Evolutionary conservation across 2,113 vertebrate species (phyloP), one percentile per base, ranked within the genome.

Genomic region (Isurus oxyrinchus): DNA sequence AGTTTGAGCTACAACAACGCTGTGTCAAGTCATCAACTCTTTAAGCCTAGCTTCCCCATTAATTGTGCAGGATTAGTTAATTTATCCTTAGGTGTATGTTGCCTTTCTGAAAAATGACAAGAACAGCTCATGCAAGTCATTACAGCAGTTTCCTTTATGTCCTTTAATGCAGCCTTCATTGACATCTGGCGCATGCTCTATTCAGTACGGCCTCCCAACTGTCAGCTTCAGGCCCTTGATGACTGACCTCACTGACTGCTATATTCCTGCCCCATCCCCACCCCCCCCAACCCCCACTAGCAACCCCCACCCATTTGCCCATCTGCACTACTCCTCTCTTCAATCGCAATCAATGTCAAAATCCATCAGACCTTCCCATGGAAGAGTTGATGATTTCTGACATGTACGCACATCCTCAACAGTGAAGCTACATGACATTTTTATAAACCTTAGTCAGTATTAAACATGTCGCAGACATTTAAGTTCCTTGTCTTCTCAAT

Each of bases 341-440:
- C 44, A 95, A 95, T 53, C 44, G 55, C 67, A 49, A 95, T 95
- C 49, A 53, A 72, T 19, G 94, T 95, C 94, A 95, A 76, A 76
- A 49, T 25, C 63, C 40, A 95, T 95, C 94, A 95, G 94, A 6
- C 8, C 0, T 55, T 72, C 94, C 40, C 94, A 19, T 16, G 44
- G 25, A 35, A 55, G 27, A 35, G 66, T 19, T 49, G 40, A 69
- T 95, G 40, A 27, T 10, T 95, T 95, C 25, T 53, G 94, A 53
- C 94, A 49, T 44, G 2, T 67, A 53, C 63, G 14, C 25, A 67
- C n/a, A 55, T 21, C 11, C 13, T 53, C 49, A 69, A 31, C 94
- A 95, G 49, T 55, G 25, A 95, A 95, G 11, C 66, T 27, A 19
- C 23, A 72, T 95, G 63, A 66, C 14, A 66, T 94, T 7, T 66